These are phyloP conservation scores for Sitta europaea DNA, from an alignment of 2,113 vertebrate species.

Conservation along the genomic window DNA sequence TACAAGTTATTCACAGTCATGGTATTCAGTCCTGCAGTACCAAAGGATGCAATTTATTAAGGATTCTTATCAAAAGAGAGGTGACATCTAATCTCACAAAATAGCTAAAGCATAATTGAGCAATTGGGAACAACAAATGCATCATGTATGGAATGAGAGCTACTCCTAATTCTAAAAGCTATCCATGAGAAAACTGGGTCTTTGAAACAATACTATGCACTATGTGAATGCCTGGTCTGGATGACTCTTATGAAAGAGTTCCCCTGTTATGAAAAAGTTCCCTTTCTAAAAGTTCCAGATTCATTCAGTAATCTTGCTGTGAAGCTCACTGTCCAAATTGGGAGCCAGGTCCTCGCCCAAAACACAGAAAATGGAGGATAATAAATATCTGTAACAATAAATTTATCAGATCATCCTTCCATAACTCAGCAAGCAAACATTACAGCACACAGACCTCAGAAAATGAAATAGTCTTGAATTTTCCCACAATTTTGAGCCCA, in stretches of 20 bases:
- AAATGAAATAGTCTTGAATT: background rate
- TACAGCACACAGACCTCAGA: background rate
- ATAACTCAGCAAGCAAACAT: background rate
- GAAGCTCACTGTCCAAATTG: background rate
- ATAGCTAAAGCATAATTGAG: background rate
- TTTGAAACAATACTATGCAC: background rate
- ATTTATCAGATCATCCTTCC: background rate
- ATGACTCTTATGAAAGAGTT: background rate
- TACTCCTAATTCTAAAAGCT: background rate
- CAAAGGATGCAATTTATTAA: background rate
- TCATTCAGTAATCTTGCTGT: background rate
- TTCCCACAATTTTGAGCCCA: background rate
- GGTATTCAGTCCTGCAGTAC: background rate
- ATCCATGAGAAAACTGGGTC: background rate
- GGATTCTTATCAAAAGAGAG: background rate
- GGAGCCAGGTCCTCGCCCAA: background rate
- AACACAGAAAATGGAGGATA: background rate
- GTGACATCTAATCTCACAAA: background rate
- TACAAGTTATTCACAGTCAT: background rate
- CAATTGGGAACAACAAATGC: background rate
- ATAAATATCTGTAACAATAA: background rate
- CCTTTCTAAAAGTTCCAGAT: background rate
- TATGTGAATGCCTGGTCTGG: background rate
- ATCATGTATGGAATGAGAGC: background rate
- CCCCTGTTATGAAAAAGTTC: background rate